phyloP scores from a whole-genome alignment of 2,113 vertebrate genomes.

The Stegastes partitus region DNA sequence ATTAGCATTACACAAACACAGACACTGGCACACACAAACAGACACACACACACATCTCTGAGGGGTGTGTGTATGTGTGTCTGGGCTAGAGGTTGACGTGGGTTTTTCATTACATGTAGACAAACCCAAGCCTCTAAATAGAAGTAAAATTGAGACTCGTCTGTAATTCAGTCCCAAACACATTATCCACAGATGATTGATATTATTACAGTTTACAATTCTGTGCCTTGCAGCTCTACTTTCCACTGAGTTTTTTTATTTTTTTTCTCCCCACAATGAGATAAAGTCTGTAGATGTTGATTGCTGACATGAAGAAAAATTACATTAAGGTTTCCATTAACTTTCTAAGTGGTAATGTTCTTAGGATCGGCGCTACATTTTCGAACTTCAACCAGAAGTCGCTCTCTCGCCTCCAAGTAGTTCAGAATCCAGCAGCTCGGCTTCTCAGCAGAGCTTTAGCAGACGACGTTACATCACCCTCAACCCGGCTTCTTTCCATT shows the following conservation, averaged over 20 bases:
- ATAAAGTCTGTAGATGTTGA: slow-evolving; percentile 18
- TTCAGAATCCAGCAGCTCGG: too few relatives aligned
- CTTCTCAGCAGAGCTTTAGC: too few relatives aligned
- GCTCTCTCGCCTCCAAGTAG: too few relatives aligned
- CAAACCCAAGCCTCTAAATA: slow-evolving; percentile 11
- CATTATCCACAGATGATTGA: not conserved
- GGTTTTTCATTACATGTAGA: slow-evolving; percentile 16
- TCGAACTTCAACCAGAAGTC: not conserved
- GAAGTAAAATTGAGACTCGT: slow-evolving; percentile 7
- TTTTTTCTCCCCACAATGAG: not conserved
- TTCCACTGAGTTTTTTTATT: not conserved
- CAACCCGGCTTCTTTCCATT: too few relatives aligned
- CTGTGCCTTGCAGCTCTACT: not conserved
- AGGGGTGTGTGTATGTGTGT: slow-evolving; percentile 12
- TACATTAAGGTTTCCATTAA: slow-evolving; percentile 17
- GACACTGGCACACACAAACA: slow-evolving; percentile 18
- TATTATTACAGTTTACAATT: not conserved
- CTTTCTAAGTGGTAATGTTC: not conserved
- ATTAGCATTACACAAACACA: slow-evolving; percentile 58
- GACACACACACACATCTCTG: slow-evolving; percentile 24
- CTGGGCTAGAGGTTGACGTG: slow-evolving; percentile 8
- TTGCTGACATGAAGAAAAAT: slow-evolving; percentile 23
- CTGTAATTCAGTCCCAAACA: slow-evolving; percentile 3
- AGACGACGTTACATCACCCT: too few relatives aligned
- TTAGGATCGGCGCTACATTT: slow-evolving; percentile 1